A percentile compares a stretch with the other conserved stretches of the same genome.
These are phyloP conservation scores for Astyanax mexicanus DNA, from an alignment of 2,797 vertebrate genomes.

Conservation along the genomic window DNA sequence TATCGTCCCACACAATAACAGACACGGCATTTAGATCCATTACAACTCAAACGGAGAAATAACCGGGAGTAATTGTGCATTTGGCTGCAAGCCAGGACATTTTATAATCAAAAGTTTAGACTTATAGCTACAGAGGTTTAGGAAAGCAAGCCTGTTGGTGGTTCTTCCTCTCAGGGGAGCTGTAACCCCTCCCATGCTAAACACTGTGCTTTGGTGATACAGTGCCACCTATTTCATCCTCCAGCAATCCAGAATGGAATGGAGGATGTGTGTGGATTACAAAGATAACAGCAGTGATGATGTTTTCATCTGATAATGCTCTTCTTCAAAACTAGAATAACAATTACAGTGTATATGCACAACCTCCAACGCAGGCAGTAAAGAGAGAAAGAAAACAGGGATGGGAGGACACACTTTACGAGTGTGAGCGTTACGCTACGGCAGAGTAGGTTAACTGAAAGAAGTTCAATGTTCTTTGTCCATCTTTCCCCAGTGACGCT, in stretches of 20 bases:
- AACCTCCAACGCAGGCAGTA: slow-evolving; percentile 20
- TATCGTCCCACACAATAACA: background rate
- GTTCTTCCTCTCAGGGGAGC: slow-evolving; percentile 35
- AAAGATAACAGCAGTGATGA: background rate
- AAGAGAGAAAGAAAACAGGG: background rate
- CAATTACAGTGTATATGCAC: background rate
- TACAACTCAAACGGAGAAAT: background rate
- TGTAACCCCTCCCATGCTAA: slow-evolving; percentile 47
- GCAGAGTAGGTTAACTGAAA: background rate
- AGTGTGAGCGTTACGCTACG: background rate
- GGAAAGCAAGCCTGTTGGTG: slow-evolving; percentile 28
- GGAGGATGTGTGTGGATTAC: slow-evolving; percentile 13
- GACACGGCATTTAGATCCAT: background rate
- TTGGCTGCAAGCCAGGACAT: background rate
- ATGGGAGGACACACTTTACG: background rate
- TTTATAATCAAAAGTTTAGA: background rate
- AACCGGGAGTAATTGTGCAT: background rate
- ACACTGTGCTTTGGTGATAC: slow-evolving; percentile 29
- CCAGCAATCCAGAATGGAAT: background rate
- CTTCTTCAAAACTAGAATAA: background rate
- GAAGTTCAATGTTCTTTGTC: background rate
- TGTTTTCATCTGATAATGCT: slow-evolving; percentile 18
- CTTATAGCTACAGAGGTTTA: slow-evolving; percentile 30
- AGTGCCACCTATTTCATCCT: slow-evolving; percentile 27
- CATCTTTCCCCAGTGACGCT: too few species aligned